Evolutionary conservation across 1,140 invertebrate genomes (phyloP).

Genomic region (Nebria ingens): DNA sequence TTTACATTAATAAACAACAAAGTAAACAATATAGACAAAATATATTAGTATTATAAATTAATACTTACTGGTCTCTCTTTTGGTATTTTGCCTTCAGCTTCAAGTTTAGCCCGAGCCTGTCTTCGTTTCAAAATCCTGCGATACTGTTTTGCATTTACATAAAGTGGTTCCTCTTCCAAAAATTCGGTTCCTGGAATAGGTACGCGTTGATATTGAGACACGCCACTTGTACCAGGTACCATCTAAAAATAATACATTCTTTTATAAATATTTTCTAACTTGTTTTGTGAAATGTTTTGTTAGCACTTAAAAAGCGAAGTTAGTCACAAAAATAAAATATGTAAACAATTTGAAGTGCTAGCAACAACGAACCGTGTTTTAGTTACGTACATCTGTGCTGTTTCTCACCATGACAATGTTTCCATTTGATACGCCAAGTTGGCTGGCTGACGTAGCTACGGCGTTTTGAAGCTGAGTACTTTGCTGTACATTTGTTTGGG

Average conservation of each 20-base stretch:
- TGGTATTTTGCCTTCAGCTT: slow-evolving; percentile 89
- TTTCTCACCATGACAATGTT: slow-evolving; percentile 57
- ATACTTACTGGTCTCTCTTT: slow-evolving; percentile 78
- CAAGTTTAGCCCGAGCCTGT: slow-evolving; percentile 81
- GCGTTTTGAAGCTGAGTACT: slow-evolving; percentile 22
- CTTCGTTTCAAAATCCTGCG: slow-evolving; percentile 83
- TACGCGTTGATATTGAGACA: slow-evolving; percentile 50
- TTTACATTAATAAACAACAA: neutral
- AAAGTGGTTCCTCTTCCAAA: slow-evolving; percentile 86
- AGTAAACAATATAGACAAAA: neutral
- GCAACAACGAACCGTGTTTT: slow-evolving; percentile 15
- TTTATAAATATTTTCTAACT: neutral
- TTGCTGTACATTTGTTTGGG: slow-evolving; percentile 30
- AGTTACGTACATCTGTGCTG: slow-evolving; percentile 26
- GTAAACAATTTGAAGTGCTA: slow-evolving; percentile 20
- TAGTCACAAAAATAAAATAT: slow-evolving; percentile 4
- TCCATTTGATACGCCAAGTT: slow-evolving; percentile 38
- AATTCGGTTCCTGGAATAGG: slow-evolving; percentile 57
- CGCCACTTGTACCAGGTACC: slow-evolving; percentile 47
- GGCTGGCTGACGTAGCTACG: slow-evolving; percentile 23
- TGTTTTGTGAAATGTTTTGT: neutral
- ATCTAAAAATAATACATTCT: slow-evolving; percentile 37
- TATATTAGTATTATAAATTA: slow-evolving; percentile 1
- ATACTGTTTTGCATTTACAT: slow-evolving; percentile 99
- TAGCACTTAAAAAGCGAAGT: slow-evolving; percentile 3